Conservation (phyloP, 2,797 vertebrate genomes). For the Anguilla obscura region DNA sequence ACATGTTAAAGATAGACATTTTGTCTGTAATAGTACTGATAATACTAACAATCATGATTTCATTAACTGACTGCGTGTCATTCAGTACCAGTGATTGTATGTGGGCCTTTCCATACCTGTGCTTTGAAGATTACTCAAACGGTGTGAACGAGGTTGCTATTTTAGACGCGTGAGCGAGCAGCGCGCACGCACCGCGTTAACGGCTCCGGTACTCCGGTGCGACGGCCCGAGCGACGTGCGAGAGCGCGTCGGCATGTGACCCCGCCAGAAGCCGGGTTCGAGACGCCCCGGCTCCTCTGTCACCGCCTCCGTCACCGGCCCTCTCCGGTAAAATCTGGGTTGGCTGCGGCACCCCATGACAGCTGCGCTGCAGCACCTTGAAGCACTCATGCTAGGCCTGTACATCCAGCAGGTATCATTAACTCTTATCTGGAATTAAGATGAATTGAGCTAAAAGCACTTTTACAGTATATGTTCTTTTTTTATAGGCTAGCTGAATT, state of each 20-base stretch:
- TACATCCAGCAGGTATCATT: not conserved
- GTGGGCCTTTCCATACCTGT: slow-evolving; percentile 57
- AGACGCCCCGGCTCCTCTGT: not conserved
- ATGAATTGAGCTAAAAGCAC: not conserved
- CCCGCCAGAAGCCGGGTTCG: not conserved
- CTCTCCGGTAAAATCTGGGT: not conserved
- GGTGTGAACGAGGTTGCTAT: slow-evolving; percentile 40
- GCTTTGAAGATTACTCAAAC: slow-evolving; percentile 38
- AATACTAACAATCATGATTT: not conserved
- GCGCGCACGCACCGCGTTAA: not conserved
- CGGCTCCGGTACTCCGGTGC: not conserved
- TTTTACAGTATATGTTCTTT: too few relatives aligned
- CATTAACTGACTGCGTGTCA: not conserved
- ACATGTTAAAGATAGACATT: not conserved
- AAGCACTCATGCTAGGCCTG: too few relatives aligned
- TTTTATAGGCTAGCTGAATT: not conserved
- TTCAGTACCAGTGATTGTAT: slow-evolving; percentile 33
- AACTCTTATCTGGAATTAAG: not conserved
- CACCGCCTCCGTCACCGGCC: not conserved
- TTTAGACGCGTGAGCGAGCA: slow-evolving; percentile 31
- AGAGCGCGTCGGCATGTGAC: not conserved
- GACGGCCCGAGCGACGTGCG: not conserved
- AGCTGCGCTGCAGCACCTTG: not conserved
- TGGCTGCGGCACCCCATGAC: not conserved
- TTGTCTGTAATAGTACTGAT: not conserved